Evolutionary conservation across 1,140 invertebrate genomes (phyloP), one percentile per base, ranked within the genome.

Genomic region (Lycorma delicatula): DNA sequence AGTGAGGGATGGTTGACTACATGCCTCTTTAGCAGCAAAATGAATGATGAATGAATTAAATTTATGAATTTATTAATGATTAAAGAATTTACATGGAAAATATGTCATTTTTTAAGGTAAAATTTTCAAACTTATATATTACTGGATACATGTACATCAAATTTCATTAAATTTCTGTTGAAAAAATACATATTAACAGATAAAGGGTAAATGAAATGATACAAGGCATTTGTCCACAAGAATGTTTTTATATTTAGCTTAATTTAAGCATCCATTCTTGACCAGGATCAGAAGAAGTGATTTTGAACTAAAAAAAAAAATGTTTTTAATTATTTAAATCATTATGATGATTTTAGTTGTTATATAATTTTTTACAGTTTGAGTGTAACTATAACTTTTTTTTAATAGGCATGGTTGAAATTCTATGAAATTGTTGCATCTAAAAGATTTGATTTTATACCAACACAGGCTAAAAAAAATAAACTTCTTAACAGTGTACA

Each of bases 371-470:
- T 13, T 38, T 25, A 27, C 6, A 18, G 2, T 56, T 31, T 16
- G 16, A 34, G 5, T 16, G 18, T 47, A 20, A 25, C 47, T 52
- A 22, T 28, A 31, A 41, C 13, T 48, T 3, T 60, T 41, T 64
- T 23, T 57, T 64, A 73, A n/a, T 68, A 82, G 72, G 93, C 92
- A 0, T 96, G 91, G 91, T 89, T 88, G 54, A 93, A 93, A 71
- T 86, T 95, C 67, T 93, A 90, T 70, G 93, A 97, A 74, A 86
- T 88, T 61, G n/a, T n/a, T n/a, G n/a, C n/a, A n/a, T 67, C 89
- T 1, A 78, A 73, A 25, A 77, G 73, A 9, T 92, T 81, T 73
- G 70, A 74, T 3, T 61, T 90, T 12, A 66, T 93, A n/a, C 76
- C 81, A 13, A 29, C 64, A 9, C 68, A 74, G 36, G 69, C 71